phyloP scores from a whole-genome alignment of 2,797 vertebrate species.

The Geotrypetes seraphini region DNA sequence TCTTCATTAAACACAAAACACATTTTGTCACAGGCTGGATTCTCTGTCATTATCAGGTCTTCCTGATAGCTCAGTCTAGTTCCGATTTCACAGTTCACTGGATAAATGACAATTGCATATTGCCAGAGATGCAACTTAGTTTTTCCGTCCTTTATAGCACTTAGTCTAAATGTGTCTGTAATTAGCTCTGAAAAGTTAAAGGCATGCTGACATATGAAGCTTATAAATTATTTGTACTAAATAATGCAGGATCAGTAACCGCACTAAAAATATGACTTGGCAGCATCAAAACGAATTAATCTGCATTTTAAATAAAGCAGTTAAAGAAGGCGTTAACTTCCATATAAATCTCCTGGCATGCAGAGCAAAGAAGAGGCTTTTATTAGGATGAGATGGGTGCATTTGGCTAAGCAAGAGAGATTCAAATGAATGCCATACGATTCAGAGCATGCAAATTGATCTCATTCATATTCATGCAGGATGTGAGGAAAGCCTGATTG shows the following conservation, averaged over 20 bases:
- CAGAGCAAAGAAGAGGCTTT: too few species aligned
- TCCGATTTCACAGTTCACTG: background rate
- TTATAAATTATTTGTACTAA: background rate
- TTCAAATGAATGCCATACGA: too few species aligned
- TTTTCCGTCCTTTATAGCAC: background rate
- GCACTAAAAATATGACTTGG: background rate
- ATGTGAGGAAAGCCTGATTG: too few species aligned
- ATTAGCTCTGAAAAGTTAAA: background rate
- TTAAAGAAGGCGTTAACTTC: background rate
- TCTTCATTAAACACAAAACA: background rate
- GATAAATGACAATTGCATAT: background rate
- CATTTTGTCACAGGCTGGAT: background rate
- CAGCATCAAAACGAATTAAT: background rate
- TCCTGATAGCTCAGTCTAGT: background rate
- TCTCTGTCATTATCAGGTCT: background rate
- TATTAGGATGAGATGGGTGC: too few species aligned
- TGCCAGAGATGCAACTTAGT: background rate
- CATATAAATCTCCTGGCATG: background rate
- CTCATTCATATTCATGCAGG: too few species aligned
- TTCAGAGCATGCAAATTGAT: too few species aligned
- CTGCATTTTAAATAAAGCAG: background rate
- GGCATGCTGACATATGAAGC: background rate
- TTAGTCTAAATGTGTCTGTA: background rate
- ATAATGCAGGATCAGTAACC: too few species aligned
- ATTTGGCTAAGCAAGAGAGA: too few species aligned